Evolutionary conservation across 2,888 invertebrate genomes (phyloP).

Genomic region (Beris morrisii): DNA sequence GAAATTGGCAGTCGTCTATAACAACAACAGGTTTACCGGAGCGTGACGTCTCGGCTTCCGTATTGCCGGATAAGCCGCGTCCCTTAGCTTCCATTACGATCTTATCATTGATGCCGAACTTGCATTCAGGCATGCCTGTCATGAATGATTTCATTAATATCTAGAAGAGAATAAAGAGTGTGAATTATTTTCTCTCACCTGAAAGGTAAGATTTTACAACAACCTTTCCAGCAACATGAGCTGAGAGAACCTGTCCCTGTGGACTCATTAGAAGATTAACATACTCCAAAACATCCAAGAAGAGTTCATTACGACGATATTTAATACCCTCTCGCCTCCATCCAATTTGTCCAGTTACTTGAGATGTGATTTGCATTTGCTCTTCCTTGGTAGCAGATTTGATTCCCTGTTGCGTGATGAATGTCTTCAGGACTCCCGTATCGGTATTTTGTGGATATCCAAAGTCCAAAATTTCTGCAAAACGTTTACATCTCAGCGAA

Average conservation of each 20-base stretch:
- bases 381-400: slow-evolving; percentile 99
- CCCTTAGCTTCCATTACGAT: slow-evolving; percentile 97
- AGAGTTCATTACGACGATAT: slow-evolving; percentile 96
- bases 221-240: slow-evolving; percentile 98
- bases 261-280: slow-evolving; percentile 99
- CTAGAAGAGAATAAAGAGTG: background rate
- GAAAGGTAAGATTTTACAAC: slow-evolving; percentile 99
- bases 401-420: slow-evolving; percentile 99
- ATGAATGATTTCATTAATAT: slow-evolving; percentile 13
- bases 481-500: slow-evolving; percentile 30
- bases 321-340: slow-evolving; percentile 99
- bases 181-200: slow-evolving; percentile 44
- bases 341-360: slow-evolving; percentile 96
- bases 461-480: slow-evolving; percentile 94
- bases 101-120: slow-evolving; percentile 99
- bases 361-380: slow-evolving; percentile 98
- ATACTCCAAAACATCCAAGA: slow-evolving; percentile 97
- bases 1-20: slow-evolving; percentile 99
- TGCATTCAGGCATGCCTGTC: slow-evolving; percentile 98
- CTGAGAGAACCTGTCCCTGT: slow-evolving; percentile 97
- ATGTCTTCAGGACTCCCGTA: slow-evolving; percentile 97
- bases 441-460: slow-evolving; percentile 99
- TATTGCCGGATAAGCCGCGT: slow-evolving; percentile 71
- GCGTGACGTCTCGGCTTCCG: slow-evolving; percentile 77
- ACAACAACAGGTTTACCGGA: slow-evolving; percentile 99